Base-by-base conservation (phyloP, 2,113 vertebrate genomes). In the Amblyornis subalaris region DNA sequence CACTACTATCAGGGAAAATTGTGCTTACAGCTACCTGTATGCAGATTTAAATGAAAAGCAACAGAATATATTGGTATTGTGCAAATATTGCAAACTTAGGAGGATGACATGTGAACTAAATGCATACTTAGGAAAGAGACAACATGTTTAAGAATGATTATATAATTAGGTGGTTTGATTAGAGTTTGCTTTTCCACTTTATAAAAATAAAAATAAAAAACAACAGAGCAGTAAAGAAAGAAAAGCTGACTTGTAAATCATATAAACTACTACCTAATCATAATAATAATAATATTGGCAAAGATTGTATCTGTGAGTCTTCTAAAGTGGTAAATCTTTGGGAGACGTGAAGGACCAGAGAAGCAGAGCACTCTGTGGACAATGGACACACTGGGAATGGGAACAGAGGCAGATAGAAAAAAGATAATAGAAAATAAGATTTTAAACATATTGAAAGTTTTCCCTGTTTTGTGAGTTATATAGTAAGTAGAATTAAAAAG, bases 281-380 rank as follows among this genome's bases (percentile, higher is more conserved):
- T 66, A 95, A 92, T 93, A 92, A 94, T 92, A 88, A 87, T 78
- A 3, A 36, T 61, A 42, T 88, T 93, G 51, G 40, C 75, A 93
- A 83, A 18, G n/a, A 21, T 44, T 92, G 29, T 77, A 23, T 67
- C 65, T 84, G 26, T 61, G 69, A 77, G 60, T 24, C 22, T 92
- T 77, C 51, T 60, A 70, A 60, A 60, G 51, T 44, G 74, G 44
- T 90, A 94, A 88, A 88, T 94, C 78, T 90, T 85, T 58, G 17
- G 45, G 29, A 77, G 19, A 65, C 10, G 2, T 65, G 47, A 66
- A 61, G 21, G 28, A 85, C 9, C 16, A 58, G 29, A 54, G 40
- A 80, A 88, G 3, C 9, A 76, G 28, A 79, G 6, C 6, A 36
- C 24, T 78, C 5, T 7, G 1, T 44, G 6, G 22, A 47, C 24